Percentiles rank a stretch among this genome's conserved stretches.
Evolutionary conservation across 2,888 invertebrate species (phyloP).

Genomic region (Theodoxus fluviatilis): DNA sequence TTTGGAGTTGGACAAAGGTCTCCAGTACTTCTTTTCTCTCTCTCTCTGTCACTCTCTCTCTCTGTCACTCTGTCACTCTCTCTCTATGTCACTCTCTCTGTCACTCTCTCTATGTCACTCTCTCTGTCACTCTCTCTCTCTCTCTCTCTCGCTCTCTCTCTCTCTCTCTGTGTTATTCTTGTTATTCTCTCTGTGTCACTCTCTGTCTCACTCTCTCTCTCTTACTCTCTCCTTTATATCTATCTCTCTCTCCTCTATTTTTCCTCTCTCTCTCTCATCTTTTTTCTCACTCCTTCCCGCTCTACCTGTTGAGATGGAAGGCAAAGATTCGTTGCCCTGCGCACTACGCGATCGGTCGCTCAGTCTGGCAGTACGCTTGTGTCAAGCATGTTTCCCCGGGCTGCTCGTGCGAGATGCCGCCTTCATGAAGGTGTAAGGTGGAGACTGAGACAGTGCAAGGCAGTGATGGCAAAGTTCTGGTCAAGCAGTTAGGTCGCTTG

Average conservation of each 20-base stretch:
- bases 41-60: constrained; percentile 4
- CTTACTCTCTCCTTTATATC: background rate
- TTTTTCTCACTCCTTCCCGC: background rate
- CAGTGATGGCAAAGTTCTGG: too few species aligned
- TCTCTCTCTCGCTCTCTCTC: background rate
- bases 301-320: too few species aligned
- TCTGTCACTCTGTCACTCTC: background rate
- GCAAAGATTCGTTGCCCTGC: too few species aligned
- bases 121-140: background rate
- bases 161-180: background rate
- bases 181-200: background rate
- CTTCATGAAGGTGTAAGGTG: too few species aligned
- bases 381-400: too few species aligned
- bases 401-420: too few species aligned
- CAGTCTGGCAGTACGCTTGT: too few species aligned
- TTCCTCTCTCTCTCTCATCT: background rate
- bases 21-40: background rate
- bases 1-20: too few species aligned
- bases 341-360: too few species aligned
- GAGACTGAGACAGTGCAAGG: too few species aligned
- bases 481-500: too few species aligned
- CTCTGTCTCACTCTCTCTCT: constrained; percentile 5
- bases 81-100: constrained; percentile 3
- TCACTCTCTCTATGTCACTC: background rate
- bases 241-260: constrained; percentile 6